Evolutionary conservation across 2,888 invertebrate genomes (phyloP).

Genomic region (Stenodera caucasica): DNA sequence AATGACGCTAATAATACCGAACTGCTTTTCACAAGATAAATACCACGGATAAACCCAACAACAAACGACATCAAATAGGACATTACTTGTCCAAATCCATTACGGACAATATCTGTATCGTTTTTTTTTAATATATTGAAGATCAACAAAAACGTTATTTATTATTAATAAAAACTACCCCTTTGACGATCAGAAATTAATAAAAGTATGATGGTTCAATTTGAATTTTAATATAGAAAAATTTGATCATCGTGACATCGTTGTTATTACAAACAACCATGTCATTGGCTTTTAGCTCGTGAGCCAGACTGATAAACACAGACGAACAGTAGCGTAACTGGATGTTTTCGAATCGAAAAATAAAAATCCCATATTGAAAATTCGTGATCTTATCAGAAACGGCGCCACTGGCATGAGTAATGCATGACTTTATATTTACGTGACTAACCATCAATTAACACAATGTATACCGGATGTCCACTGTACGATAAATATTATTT

Average conservation of each 20-base stretch:
- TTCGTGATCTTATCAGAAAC: no score
- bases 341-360: no score
- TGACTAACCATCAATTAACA: no score
- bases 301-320: background rate
- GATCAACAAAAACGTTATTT: background rate
- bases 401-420: no score
- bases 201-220: background rate
- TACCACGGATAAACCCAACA: background rate
- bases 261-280: background rate
- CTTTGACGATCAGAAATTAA: background rate
- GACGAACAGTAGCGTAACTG: background rate
- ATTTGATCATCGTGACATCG: background rate
- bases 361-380: no score
- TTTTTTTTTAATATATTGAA: no score
- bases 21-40: conserved; percentile 8
- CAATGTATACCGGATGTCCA: no score
- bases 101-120: no score
- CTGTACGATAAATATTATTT: no score
- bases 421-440: no score
- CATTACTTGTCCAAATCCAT: no score
- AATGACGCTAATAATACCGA: conserved; percentile 23
- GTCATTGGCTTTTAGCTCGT: background rate
- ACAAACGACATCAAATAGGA: background rate
- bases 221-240: background rate
- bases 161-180: no score